Evolutionary conservation across 2,888 invertebrate species (phyloP).

Genomic region (Leucophenga maculata): DNA sequence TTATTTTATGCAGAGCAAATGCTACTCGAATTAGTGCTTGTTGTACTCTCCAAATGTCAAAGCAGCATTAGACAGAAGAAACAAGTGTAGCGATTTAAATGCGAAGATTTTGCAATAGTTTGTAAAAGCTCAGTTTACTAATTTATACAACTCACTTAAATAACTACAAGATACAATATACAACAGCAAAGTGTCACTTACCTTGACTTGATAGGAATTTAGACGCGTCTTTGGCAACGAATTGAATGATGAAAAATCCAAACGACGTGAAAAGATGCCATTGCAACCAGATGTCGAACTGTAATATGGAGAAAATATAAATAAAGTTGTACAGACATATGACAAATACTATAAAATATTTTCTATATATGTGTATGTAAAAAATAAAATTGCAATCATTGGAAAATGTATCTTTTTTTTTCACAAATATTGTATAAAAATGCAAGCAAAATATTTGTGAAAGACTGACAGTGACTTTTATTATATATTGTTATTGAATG

Average conservation of each 20-base stretch:
- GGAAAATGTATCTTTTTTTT: constrained; percentile 6
- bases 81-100: too few relatives aligned
- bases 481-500: constrained; percentile 12
- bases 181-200: constrained; percentile 73
- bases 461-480: constrained; percentile 20
- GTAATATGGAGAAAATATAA: constrained; percentile 69
- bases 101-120: too few relatives aligned
- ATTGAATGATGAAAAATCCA: constrained; percentile 96
- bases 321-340: constrained; percentile 23
- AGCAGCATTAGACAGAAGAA: neutral
- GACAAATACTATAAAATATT: constrained; percentile 30
- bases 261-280: constrained; percentile 92
- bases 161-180: neutral
- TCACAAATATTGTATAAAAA: neutral
- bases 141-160: constrained; percentile 10
- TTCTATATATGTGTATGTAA: constrained; percentile 18
- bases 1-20: constrained; percentile 38
- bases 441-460: constrained; percentile 17
- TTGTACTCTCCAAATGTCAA: neutral
- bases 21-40: neutral
- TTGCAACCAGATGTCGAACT: constrained; percentile 91
- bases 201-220: constrained; percentile 99
- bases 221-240: constrained; percentile 94
- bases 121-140: constrained; percentile 22
- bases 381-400: constrained; percentile 38